phyloP scores from a whole-genome alignment of 2,113 vertebrate species.

The Prochilodus magdalenae region DNA sequence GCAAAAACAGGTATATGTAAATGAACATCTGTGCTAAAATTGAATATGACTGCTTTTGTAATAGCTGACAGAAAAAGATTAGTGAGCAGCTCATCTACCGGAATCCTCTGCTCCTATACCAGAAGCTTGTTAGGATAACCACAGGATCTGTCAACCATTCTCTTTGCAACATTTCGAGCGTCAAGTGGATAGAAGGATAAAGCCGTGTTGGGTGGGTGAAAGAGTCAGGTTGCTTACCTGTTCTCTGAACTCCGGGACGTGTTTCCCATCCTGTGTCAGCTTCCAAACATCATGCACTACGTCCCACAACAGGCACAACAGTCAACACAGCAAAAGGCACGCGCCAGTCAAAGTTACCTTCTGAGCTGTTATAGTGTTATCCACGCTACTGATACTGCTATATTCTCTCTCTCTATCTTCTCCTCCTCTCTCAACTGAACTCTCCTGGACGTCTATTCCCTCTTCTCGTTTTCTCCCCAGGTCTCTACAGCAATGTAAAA shows the following conservation, averaged over 20 bases:
- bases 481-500: constrained; percentile 76
- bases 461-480: constrained; percentile 60
- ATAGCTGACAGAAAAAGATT: too few relatives aligned
- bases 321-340: not conserved
- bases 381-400: not conserved
- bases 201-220: not conserved
- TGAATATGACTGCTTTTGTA: not conserved
- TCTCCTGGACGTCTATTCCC: not conserved
- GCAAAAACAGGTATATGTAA: not conserved
- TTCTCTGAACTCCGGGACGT: constrained; percentile 8
- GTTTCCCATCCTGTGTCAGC: constrained; percentile 5
- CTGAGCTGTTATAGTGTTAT: not conserved
- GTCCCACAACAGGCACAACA: not conserved
- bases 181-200: not conserved
- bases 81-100: not conserved
- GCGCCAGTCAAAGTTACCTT: not conserved
- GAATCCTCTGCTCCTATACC: not conserved
- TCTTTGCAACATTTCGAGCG: not conserved
- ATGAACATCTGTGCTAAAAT: not conserved
- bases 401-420: not conserved
- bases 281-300: constrained; percentile 13
- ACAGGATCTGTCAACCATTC: not conserved
- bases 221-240: constrained; percentile 31
- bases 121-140: not conserved
- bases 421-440: not conserved